A percentile compares a stretch with the other conserved stretches of the same genome.
These are phyloP conservation scores for Stenurella melanura DNA, from an alignment of 2,888 invertebrate genomes.

Conservation along the genomic window DNA sequence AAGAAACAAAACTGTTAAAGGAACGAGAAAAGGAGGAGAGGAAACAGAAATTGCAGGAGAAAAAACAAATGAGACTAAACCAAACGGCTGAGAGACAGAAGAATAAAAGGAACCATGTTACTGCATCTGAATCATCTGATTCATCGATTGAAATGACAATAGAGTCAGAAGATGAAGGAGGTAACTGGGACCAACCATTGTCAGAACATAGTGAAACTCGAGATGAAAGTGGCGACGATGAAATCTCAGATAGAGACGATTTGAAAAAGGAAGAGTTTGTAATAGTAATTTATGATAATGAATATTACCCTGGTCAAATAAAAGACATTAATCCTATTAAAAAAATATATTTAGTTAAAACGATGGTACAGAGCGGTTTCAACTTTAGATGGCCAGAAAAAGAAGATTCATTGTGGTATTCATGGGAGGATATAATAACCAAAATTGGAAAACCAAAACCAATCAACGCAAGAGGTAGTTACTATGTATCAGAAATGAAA, in stretches of 20 bases:
- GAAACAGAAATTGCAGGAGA: conserved; percentile 12
- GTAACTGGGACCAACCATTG: conserved; percentile 26
- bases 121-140: conserved; percentile 5
- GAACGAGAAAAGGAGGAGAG: conserved; percentile 12
- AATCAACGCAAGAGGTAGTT: conserved; percentile 28
- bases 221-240: no score
- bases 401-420: conserved; percentile 21
- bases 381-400: conserved; percentile 19
- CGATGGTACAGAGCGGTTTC: no score
- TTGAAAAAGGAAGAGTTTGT: conserved; percentile 30
- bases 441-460: conserved; percentile 22
- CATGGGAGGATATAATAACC: not conserved
- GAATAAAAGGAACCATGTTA: conserved; percentile 13
- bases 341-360: conserved; percentile 3
- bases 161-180: conserved; percentile 35
- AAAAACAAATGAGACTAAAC: conserved; percentile 11
- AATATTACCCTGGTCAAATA: conserved; percentile 12
- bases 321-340: not conserved
- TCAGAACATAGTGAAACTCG: conserved; percentile 26
- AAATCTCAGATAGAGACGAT: conserved; percentile 18
- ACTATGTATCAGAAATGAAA: conserved; percentile 9
- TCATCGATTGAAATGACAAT: conserved; percentile 31
- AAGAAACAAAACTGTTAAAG: conserved; percentile 12
- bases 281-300: no score
- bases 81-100: conserved; percentile 5